Evolutionary conservation across 2,113 vertebrate genomes (phyloP).

Genomic region (Rhinoderma darwinii): DNA sequence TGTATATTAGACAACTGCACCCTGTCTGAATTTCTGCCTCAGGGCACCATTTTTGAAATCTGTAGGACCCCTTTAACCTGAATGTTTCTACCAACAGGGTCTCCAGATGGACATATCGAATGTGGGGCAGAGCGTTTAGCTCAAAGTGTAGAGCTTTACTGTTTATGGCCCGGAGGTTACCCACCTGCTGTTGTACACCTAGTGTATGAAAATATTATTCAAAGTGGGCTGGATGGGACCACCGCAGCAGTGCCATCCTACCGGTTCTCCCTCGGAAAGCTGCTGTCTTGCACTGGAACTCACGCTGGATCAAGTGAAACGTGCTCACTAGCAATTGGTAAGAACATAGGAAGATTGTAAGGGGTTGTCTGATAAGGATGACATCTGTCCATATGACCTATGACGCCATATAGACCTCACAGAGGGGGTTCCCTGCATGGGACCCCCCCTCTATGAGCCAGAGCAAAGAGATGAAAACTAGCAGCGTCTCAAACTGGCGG

Average conservation of each 20-base stretch:
- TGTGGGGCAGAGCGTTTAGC: neutral
- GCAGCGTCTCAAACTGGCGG: too few relatives aligned
- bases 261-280: neutral
- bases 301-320: neutral
- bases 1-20: too few relatives aligned
- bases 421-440: too few relatives aligned
- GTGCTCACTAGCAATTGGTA: constrained; percentile 27
- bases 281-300: neutral
- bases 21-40: too few relatives aligned
- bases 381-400: too few relatives aligned
- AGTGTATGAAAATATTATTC: neutral
- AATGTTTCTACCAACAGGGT: constrained; percentile 8
- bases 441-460: too few relatives aligned
- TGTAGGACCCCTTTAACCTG: neutral
- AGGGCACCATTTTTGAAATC: too few relatives aligned
- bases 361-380: neutral
- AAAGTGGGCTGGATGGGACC: neutral
- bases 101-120: constrained; percentile 8
- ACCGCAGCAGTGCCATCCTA: neutral
- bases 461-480: too few relatives aligned
- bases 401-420: too few relatives aligned
- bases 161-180: constrained; percentile 38
- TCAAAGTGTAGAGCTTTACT: neutral
- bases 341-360: neutral
- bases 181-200: constrained; percentile 27